Evolutionary conservation across 2,888 invertebrate genomes (phyloP), one percentile per base, ranked within the genome.

Genomic region (Rhyacophila evoluta): DNA sequence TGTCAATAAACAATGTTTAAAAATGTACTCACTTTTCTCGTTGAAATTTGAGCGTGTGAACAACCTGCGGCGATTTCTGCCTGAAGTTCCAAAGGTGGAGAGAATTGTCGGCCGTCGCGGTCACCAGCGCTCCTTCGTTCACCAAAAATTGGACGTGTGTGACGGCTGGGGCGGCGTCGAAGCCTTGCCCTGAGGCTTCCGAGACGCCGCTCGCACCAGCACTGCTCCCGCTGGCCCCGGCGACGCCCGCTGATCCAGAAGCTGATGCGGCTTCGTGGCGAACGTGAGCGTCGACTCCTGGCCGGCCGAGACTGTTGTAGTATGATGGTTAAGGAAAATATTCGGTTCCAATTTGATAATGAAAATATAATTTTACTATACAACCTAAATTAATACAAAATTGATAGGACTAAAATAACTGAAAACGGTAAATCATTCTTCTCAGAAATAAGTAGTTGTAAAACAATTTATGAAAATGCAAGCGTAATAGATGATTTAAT

Each of bases 31-130:
- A 96, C 98, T 95, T 95, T 90, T 98, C 98, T 86, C 97, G 93
- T 89, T 98, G 97, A 89, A 99, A 98, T 90, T 98, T 98, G 86
- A 99, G 93, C 84, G 97, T 96, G 90, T 99, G 98, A 84, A 98
- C 95, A 85, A 99, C 93, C 90, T 97, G 97, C 79, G 98, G 97
- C 83, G 92, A 93, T 90, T 97, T 97, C 93, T 98, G 95, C 84
- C 97, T 91, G 90, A 98, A 96, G 91, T 96, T 98, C 99, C 99
- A 99, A 84, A 99, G 92, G 89, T 99, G 98, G 80, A 99, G 89
- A 85, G 95, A 95, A 89, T 99, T 98, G 89, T 99, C 99, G 10
- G 97, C 95, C 82, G 98, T 98, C 84, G 97, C 96, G 73, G 98
- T 97, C 84, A 99, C 94, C 83, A 99, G 91, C 78, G 97, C 97